These are phyloP conservation scores for Patella vulgata DNA, from an alignment of 1,140 invertebrate species.

Conservation along the genomic window DNA sequence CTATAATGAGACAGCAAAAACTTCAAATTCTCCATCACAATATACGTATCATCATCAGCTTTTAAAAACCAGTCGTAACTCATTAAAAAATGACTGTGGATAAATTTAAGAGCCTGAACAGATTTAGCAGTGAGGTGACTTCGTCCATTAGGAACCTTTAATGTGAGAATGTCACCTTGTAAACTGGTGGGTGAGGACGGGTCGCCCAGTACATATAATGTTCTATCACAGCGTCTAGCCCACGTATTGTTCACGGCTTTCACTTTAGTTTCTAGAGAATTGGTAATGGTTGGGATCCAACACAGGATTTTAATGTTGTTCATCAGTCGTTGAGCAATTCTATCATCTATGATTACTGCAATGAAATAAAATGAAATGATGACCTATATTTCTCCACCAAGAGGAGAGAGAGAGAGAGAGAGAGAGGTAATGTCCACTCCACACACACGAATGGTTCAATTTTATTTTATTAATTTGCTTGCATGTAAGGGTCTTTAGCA, in stretches of 20 bases:
- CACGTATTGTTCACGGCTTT: slow-evolving; percentile 93
- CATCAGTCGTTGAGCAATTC: slow-evolving; percentile 77
- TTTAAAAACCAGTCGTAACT: slow-evolving; percentile 89
- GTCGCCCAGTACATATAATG: slow-evolving; percentile 74
- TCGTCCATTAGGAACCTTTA: slow-evolving; percentile 8
- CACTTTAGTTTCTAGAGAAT: slow-evolving; percentile 88
- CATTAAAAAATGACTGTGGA: slow-evolving; percentile 71
- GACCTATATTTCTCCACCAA: too few relatives aligned
- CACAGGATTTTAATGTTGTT: slow-evolving; percentile 79
- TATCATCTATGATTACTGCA: slow-evolving; percentile 40
- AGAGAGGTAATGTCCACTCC: too few relatives aligned
- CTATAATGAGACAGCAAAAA: slow-evolving; percentile 52
- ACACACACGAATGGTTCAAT: too few relatives aligned
- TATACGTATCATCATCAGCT: slow-evolving; percentile 93
- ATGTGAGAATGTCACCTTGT: slow-evolving; percentile 24
- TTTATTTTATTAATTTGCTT: too few relatives aligned
- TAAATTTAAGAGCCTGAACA: slow-evolving; percentile 68
- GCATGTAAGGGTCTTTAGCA: too few relatives aligned
- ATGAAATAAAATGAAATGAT: too few relatives aligned
- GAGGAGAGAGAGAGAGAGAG: too few relatives aligned
- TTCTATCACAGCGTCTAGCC: slow-evolving; percentile 89
- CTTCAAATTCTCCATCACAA: slow-evolving; percentile 67
- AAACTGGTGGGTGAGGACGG: slow-evolving; percentile 9
- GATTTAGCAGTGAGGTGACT: slow-evolving; percentile 13
- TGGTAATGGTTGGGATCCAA: slow-evolving; percentile 92